phyloP scores from a whole-genome alignment of 2,113 vertebrate species.

The Megalops atlanticus region DNA sequence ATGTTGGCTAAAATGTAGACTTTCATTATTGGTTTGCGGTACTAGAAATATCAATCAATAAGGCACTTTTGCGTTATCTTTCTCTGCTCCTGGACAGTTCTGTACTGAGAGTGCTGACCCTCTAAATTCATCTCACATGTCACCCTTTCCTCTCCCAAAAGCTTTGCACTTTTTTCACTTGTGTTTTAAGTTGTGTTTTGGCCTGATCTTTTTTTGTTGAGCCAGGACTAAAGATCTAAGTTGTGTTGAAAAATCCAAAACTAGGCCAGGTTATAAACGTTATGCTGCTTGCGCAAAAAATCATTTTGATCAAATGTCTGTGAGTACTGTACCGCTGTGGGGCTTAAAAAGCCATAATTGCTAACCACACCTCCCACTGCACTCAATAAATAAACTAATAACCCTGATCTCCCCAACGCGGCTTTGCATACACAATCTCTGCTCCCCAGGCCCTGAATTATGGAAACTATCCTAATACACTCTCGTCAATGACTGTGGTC shows the following conservation, averaged over 20 bases:
- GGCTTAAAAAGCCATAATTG: not conserved
- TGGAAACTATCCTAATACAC: not conserved
- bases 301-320: not conserved
- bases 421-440: not conserved
- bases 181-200: too few species aligned
- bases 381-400: too few species aligned
- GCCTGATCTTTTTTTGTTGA: too few species aligned
- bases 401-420: too few species aligned
- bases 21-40: not conserved
- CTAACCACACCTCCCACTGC: not conserved
- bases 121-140: not conserved
- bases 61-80: not conserved
- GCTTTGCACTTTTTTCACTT: too few species aligned
- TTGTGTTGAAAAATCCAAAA: too few species aligned
- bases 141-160: not conserved
- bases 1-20: not conserved
- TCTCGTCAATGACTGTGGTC: not conserved
- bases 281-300: too few species aligned
- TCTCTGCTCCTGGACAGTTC: not conserved
- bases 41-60: not conserved
- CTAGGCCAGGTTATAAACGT: too few species aligned
- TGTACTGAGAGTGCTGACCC: not conserved
- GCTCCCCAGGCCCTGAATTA: not conserved
- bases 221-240: too few species aligned
- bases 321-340: not conserved